Evolutionary conservation across 2,113 vertebrate species (phyloP).

Genomic region (Sclerurus mexicanus): DNA sequence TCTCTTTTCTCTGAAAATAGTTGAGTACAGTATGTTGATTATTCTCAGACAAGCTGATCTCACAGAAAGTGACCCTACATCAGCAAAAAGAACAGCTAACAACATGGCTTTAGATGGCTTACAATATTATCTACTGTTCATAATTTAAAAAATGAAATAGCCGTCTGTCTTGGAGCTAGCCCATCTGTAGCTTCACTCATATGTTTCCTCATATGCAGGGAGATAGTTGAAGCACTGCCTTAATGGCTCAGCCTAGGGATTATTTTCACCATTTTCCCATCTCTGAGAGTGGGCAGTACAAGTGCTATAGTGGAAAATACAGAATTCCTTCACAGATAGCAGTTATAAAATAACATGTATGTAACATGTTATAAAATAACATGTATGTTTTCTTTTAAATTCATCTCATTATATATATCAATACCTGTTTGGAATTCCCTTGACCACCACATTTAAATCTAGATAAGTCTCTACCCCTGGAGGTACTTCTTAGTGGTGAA

Average conservation of each 20-base stretch:
- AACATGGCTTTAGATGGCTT: neutral
- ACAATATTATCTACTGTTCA: neutral
- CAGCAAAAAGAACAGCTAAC: neutral
- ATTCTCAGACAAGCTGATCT: neutral
- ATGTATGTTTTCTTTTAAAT: neutral
- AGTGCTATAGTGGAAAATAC: neutral
- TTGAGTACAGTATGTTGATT: constrained; percentile 10
- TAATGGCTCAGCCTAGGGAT: neutral
- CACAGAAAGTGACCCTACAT: neutral
- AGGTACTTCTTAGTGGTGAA: neutral
- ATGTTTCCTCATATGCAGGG: neutral
- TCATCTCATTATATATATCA: neutral
- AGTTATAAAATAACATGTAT: neutral
- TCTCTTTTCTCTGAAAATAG: neutral
- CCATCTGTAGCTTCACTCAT: neutral
- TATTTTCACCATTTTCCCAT: neutral
- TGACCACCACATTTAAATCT: neutral
- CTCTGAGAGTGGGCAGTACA: neutral
- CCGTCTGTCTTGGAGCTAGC: neutral
- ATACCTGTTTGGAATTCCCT: neutral
- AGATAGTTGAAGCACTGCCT: neutral
- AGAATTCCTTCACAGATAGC: neutral
- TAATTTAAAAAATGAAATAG: neutral
- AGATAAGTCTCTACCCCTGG: neutral
- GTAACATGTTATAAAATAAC: neutral